Conservation (phyloP, 1,140 invertebrate genomes). For the Laodelphax striatellus region DNA sequence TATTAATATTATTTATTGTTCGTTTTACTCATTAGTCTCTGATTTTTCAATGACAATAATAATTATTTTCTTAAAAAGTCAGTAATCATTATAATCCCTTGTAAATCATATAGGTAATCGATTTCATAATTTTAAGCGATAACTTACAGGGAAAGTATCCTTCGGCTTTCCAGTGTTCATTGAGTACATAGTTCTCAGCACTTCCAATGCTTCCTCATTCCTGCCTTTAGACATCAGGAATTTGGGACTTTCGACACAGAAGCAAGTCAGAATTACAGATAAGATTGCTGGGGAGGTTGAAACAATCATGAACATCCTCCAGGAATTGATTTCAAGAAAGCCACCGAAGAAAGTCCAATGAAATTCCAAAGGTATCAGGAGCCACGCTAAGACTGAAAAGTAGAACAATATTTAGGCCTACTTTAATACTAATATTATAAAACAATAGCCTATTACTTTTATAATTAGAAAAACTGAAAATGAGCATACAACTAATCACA, state of each 20-base stretch:
- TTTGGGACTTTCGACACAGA: conserved; percentile 71
- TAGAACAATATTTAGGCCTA: no score
- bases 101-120: no score
- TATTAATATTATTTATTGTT: no score
- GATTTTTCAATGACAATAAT: no score
- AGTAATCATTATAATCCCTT: no score
- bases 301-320: conserved; percentile 60
- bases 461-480: no score
- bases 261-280: conserved; percentile 45
- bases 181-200: conserved; percentile 45
- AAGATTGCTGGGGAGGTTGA: conserved; percentile 51
- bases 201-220: conserved; percentile 48
- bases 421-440: no score
- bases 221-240: conserved; percentile 61
- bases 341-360: not conserved
- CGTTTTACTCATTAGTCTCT: no score
- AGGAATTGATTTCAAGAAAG: conserved; percentile 33
- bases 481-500: no score
- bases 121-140: no score
- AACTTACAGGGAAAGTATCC: conserved; percentile 50
- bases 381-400: not conserved
- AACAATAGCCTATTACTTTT: no score
- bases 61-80: no score
- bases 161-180: conserved; percentile 45
- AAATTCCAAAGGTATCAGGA: conserved; percentile 1